phyloP scores from a whole-genome alignment of 2,888 invertebrate genomes.

The Torymus tubicola region DNA sequence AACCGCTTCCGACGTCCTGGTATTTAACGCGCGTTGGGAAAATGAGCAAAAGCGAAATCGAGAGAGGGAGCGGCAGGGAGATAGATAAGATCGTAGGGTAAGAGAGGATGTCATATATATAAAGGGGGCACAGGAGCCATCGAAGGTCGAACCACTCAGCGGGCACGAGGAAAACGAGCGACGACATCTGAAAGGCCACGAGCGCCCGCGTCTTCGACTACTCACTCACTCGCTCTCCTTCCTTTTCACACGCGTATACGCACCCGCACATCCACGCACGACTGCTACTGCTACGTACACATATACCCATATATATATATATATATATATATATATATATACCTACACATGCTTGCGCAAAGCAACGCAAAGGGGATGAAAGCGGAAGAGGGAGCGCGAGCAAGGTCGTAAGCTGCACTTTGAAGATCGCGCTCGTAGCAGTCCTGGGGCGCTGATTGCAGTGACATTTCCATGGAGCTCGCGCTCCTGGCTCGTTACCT shows the following conservation, averaged over 20 bases:
- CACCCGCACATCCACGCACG: too few relatives aligned
- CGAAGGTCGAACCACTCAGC: background rate
- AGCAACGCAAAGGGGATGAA: constrained; percentile 36
- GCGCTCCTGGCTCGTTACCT: constrained; percentile 60
- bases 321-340: too few relatives aligned
- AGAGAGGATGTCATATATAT: background rate
- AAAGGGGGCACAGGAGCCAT: background rate
- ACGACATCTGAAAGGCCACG: background rate
- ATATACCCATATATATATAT: too few relatives aligned
- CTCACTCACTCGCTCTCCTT: too few relatives aligned
- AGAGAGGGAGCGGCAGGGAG: background rate
- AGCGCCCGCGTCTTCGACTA: constrained; percentile 10
- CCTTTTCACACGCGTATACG: too few relatives aligned
- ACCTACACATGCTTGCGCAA: background rate
- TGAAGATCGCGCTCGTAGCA: constrained; percentile 41
- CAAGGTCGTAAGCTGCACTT: constrained; percentile 56
- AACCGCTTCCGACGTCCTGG: background rate
- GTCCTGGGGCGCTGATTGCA: constrained; percentile 57
- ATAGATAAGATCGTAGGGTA: constrained; percentile 16
- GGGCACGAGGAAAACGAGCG: background rate
- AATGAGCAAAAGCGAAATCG: too few relatives aligned
- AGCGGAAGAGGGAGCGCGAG: constrained; percentile 32
- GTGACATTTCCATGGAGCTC: constrained; percentile 59
- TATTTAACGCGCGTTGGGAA: constrained; percentile 7
- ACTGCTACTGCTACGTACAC: too few relatives aligned